Base-by-base conservation (phyloP, 2,888 invertebrate genomes). In the Zygothrica quintamaculata region DNA sequence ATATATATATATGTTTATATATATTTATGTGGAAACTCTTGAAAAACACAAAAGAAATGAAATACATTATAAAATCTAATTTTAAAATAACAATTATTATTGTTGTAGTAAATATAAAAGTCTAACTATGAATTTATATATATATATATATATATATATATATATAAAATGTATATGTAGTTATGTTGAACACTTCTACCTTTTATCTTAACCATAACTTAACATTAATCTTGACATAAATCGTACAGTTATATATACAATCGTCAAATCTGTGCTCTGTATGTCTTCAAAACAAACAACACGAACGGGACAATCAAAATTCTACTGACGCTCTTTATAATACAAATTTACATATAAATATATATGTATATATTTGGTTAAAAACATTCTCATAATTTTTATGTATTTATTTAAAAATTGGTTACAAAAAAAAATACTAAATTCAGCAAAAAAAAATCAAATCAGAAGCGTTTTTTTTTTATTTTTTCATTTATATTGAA, bases 301-400 rank as follows among this genome's bases (percentile, higher is more conserved):
- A 81, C 81, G 58, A 82, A 87, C 84, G 74, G 81, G 87, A 87
- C 87, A 87, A 87, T 87, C 87, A 87, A 88, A 87, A 88, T 87
- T 88, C 77, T 69, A 84, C 67, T 66, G 84, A 82, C 84, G 72
- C 62, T 65, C 59, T 68, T 22, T 22, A 22, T 22, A 22, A 22
- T 68, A 77, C 74, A n/a, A n/a, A n/a, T n/a, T n/a, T n/a, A n/a
- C n/a, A n/a, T n/a, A n/a, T n/a, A n/a, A n/a, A n/a, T n/a, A n/a
- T n/a, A n/a, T n/a, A n/a, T n/a, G n/a, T n/a, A n/a, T n/a, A n/a
- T n/a, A n/a, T n/a, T n/a, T n/a, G n/a, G n/a, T n/a, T n/a, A n/a
- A n/a, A n/a, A n/a, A n/a, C n/a, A n/a, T 47, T 37, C 9, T 26
- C 46, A 25, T 44, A 50, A 22, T 60, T 53, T 57, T 39, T 37